These are phyloP conservation scores for Drosophila mimica DNA, from an alignment of 2,888 invertebrate genomes.

Conservation along the genomic window DNA sequence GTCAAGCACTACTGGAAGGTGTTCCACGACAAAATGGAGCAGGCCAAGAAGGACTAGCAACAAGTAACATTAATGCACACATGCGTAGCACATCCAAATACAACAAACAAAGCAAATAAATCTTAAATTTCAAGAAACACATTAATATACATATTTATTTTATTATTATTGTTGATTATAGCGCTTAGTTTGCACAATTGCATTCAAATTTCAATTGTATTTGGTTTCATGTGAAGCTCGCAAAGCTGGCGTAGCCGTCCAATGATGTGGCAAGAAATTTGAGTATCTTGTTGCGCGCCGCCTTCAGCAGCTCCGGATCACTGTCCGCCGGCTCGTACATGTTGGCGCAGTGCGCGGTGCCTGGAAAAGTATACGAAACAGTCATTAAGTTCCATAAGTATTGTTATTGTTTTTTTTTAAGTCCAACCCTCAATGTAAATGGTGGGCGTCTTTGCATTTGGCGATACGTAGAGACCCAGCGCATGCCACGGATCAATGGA, in stretches of 20 bases:
- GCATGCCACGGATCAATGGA: conserved; percentile 96
- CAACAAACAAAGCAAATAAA: conserved; percentile 36
- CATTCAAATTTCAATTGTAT: conserved; percentile 5
- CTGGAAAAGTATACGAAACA: conserved; percentile 85
- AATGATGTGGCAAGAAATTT: conserved; percentile 71
- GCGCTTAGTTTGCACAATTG: conserved; percentile 17
- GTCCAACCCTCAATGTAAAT: conserved; percentile 90
- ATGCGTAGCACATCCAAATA: conserved; percentile 6
- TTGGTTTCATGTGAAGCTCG: conserved; percentile 37
- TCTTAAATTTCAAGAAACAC: conserved; percentile 31
- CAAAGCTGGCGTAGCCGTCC: conserved; percentile 49
- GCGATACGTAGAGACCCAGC: conserved; percentile 89
- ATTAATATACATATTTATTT: conserved; percentile 10
- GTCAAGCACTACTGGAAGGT: conserved; percentile 71
- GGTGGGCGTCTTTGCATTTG: conserved; percentile 87
- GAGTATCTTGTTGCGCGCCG: conserved; percentile 88
- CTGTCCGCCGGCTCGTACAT: conserved; percentile 92
- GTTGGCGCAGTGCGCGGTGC: conserved; percentile 97
- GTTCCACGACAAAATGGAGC: conserved; percentile 78
- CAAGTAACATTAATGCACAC: not conserved
- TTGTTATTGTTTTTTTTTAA: not conserved
- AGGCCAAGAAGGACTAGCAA: conserved; percentile 72
- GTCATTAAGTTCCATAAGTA: not conserved
- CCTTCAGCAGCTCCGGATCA: conserved; percentile 89
- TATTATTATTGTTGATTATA: conserved; percentile 4